Evolutionary conservation across 2,888 invertebrate genomes (phyloP).

Genomic region (Zaprionus lineosus): DNA sequence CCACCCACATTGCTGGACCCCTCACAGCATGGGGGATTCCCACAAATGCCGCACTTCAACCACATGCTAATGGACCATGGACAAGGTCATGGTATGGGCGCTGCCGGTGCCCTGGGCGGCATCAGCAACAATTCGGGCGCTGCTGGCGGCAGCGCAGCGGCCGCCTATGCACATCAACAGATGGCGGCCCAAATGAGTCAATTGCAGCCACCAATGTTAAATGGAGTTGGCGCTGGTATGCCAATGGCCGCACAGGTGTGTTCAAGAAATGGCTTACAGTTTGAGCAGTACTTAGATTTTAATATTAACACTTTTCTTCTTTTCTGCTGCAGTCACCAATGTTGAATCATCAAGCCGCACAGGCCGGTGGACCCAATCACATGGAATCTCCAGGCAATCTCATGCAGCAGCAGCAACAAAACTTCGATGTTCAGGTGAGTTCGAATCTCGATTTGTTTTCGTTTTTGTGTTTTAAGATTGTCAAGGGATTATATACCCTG

Average conservation of each 20-base stretch:
- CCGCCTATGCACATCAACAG: conserved; percentile 82
- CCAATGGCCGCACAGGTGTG: conserved; percentile 82
- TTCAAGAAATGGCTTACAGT: neutral
- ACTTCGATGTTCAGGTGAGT: conserved; percentile 91
- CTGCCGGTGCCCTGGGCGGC: conserved; percentile 52
- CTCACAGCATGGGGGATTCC: conserved; percentile 78
- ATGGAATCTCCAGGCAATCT: conserved; percentile 84
- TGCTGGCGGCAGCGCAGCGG: conserved; percentile 59
- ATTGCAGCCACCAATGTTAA: conserved; percentile 82
- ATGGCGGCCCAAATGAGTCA: conserved; percentile 82
- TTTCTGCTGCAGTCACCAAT: conserved; percentile 79
- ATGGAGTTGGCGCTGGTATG: conserved; percentile 82
- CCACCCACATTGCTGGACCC: conserved; percentile 83
- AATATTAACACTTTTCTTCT: neutral
- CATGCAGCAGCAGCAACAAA: conserved; percentile 85
- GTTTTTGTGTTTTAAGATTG: no score
- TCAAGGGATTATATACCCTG: no score
- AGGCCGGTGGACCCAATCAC: conserved; percentile 81
- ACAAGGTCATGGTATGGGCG: conserved; percentile 69
- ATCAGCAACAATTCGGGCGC: conserved; percentile 47
- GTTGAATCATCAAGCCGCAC: conserved; percentile 82
- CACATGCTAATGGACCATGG: conserved; percentile 84
- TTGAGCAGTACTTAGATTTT: conserved; percentile 3
- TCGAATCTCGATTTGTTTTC: neutral
- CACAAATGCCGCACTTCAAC: conserved; percentile 83